Base-by-base conservation (phyloP, 2,888 invertebrate species). In the Muschampia staudingeri region DNA sequence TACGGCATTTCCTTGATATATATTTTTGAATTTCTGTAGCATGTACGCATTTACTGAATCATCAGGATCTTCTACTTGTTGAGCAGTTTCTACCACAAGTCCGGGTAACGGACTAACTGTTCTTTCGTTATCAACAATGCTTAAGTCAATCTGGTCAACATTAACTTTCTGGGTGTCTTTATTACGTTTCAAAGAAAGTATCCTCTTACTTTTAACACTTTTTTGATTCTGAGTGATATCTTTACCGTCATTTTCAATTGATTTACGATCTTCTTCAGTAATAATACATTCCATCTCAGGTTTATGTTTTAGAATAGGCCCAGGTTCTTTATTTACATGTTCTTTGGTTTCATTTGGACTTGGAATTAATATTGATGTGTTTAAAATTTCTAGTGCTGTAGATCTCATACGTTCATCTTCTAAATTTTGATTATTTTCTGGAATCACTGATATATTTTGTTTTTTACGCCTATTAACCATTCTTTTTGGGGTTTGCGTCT, bases 31-130 rank as follows among this genome's bases (percentile, higher is more conserved):
- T 84, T 93, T 94, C 72, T 94, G 89, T 0, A 93, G 76, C 88
- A 93, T 90, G 34, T 89, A 90, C 2, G 87, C 87, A 1, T 90
- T 89, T 12, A 93, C 67, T 0, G 92, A 91, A 78, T 93, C 93
- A 76, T 91, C 89, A 1, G 76, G 78, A 9, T 92, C 88, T 78
- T 87, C 86, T 8, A 61, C 65, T 65, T 30, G 0, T 0, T 85
- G 84, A 1, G 88, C 88, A 11, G 90, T 85, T 90, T 96, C 96
- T 34, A 96, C 91, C 5, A 94, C 84, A 14, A 96, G 89, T 0
- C 91, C 94, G 1, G 96, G 96, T 56, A 96, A 88, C 7, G 96
- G 94, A 86, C 96, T 95, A 70, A 88, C 87, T 19, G 93, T 92
- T 86, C 90, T 88, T 76, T 93, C 92, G 61, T 91, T 91, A 76